Evolutionary conservation across 1,140 invertebrate species (phyloP), one percentile per base, ranked within the genome.

Genomic region (Megalopta genalis): DNA sequence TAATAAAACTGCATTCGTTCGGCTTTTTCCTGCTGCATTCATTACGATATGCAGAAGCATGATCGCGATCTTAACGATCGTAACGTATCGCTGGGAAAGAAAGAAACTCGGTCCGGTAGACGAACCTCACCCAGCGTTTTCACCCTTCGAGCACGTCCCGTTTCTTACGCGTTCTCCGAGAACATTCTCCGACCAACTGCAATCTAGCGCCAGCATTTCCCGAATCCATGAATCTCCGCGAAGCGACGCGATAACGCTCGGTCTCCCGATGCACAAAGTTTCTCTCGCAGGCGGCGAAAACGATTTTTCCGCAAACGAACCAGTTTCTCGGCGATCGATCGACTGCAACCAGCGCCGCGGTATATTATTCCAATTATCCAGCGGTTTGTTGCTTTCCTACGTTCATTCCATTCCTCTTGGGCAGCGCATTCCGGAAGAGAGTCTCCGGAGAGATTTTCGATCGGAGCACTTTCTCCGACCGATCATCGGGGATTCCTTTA

Each of bases 301-400:
- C 6, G 5, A 57, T 57, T 57, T 57, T 57, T 57, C 54, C 18
- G 54, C 21, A 9, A n/a, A n/a, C 6, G n/a, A n/a, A 57, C 54
- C 54, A 21, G 54, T 57, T 46, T 23, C 54, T n/a, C 54, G 54
- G 4, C 21, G 54, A n/a, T 57, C 54, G 54, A 57, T 57, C 54
- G 54, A 57, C 7, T 0, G 49, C 16, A 52, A 18, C 49, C 18
- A 3, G 52, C 1, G 21, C 3, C 54, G 54, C n/a, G n/a, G 18
- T n/a, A 57, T n/a, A n/a, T 57, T 57, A 57, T 57, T 21, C 54
- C 54, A 57, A 57, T 57, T 57, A 57, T 57, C 54, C 21, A n/a
- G 8, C 54, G 2, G n/a, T 57, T 57, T 57, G 54, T 57, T 57
- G 4, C 21, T 57, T 57, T 57, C 21, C 54, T 57, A 57, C 54